Evolutionary conservation across 2,113 vertebrate species (phyloP).

Genomic region (Psilopsiagon aurifrons): DNA sequence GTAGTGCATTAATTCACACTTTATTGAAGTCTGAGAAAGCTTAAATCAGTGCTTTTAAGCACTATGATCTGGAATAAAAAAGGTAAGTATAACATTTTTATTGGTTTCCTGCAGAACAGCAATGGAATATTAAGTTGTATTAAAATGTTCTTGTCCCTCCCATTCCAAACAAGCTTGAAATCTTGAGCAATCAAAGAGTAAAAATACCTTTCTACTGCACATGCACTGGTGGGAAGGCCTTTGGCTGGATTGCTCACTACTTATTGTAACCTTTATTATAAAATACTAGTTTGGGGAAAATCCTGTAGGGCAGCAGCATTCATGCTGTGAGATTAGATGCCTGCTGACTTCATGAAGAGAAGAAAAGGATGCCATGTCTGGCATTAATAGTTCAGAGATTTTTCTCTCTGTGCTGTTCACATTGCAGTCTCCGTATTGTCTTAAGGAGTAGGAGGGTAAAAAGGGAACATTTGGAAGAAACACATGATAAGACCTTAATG

Average conservation of each 20-base stretch:
- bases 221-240: neutral
- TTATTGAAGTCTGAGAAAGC: neutral
- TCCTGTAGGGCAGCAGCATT: constrained; percentile 32
- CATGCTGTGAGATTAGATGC: constrained; percentile 14
- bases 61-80: neutral
- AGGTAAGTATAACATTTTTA: neutral
- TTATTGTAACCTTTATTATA: constrained; percentile 36
- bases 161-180: neutral
- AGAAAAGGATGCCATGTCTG: constrained; percentile 1
- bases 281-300: constrained; percentile 42
- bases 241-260: constrained; percentile 8
- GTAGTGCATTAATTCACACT: neutral
- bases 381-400: neutral
- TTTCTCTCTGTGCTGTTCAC: neutral
- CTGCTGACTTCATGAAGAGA: constrained; percentile 25
- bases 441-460: neutral
- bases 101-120: neutral
- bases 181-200: constrained; percentile 15
- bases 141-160: neutral
- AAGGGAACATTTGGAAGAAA: neutral
- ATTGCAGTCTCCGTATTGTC: neutral
- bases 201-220: constrained; percentile 9
- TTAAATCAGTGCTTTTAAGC: neutral
- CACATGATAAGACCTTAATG: neutral
- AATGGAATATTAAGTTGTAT: neutral